These are phyloP conservation scores for Siniperca scherzeri DNA, from an alignment of 2,797 vertebrate genomes.

Conservation along the genomic window DNA sequence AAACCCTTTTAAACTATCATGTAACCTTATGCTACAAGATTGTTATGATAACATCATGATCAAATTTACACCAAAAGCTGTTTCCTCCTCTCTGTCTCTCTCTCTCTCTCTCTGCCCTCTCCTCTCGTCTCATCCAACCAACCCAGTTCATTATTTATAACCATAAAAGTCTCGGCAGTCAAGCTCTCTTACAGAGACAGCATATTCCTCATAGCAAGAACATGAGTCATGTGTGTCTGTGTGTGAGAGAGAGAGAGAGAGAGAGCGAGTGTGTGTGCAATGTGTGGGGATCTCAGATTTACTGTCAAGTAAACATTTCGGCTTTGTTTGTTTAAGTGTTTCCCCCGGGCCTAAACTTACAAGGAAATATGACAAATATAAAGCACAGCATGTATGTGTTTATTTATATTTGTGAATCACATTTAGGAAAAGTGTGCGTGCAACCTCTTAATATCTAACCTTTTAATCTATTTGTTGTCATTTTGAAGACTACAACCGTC, in stretches of 20 bases:
- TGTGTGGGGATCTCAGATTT: slow-evolving; percentile 48
- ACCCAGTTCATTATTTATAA: slow-evolving; percentile 75
- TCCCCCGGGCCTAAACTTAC: neutral
- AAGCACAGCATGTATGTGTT: slow-evolving; percentile 4
- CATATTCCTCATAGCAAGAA: slow-evolving; percentile 79
- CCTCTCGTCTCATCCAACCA: slow-evolving; percentile 38
- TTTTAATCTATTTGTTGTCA: neutral
- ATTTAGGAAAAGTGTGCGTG: neutral
- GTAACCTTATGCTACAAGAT: slow-evolving; percentile 6
- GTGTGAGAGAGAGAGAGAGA: neutral
- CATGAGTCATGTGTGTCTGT: slow-evolving; percentile 76
- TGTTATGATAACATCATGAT: slow-evolving; percentile 25
- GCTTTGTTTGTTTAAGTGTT: slow-evolving; percentile 33
- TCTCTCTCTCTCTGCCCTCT: slow-evolving; percentile 3
- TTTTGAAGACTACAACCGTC: neutral
- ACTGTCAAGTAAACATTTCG: slow-evolving; percentile 65
- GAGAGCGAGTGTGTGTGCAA: slow-evolving; percentile 14
- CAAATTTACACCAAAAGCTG: slow-evolving; percentile 35
- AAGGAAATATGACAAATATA: neutral
- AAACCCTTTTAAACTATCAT: slow-evolving; percentile 5
- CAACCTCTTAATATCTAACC: neutral
- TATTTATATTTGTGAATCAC: slow-evolving; percentile 10
- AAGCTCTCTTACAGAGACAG: slow-evolving; percentile 53
- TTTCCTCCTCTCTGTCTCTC: slow-evolving; percentile 26
- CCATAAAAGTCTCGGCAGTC: slow-evolving; percentile 83